These are phyloP conservation scores for Pristionchus entomophagus DNA, from an alignment of 2,888 invertebrate genomes.

Conservation along the genomic window DNA sequence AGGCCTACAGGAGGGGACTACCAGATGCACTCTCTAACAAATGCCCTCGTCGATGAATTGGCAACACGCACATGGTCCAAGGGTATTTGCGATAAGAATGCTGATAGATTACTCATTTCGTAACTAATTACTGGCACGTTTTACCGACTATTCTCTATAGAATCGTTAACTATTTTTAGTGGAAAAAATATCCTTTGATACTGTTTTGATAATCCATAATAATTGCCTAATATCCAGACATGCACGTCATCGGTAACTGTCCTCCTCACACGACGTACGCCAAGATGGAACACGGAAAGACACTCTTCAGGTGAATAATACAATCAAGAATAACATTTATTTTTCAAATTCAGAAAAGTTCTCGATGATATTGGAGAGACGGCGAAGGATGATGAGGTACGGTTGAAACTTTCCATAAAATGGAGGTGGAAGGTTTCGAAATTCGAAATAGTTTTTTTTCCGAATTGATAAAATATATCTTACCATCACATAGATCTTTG, in stretches of 20 bases:
- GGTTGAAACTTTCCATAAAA: background rate
- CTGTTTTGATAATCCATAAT: background rate
- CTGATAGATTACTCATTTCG: background rate
- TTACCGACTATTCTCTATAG: no score
- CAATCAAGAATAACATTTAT: background rate
- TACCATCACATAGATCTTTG: background rate
- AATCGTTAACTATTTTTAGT: background rate
- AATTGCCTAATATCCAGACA: background rate
- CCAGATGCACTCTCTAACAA: conserved; percentile 36
- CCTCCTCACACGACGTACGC: conserved; percentile 22
- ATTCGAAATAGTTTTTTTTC: background rate
- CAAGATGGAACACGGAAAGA: conserved; percentile 8
- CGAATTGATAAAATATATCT: background rate
- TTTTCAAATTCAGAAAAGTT: background rate
- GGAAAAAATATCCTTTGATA: background rate
- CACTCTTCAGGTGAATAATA: background rate
- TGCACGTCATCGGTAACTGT: conserved; percentile 35
- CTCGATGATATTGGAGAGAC: background rate
- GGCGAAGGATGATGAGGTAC: background rate
- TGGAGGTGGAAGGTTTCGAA: background rate
- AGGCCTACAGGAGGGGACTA: background rate
- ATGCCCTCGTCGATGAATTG: conserved; percentile 3
- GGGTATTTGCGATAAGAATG: background rate
- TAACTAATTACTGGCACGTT: background rate
- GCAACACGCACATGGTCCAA: background rate